A percentile compares a stretch with the other conserved stretches of the same genome.
phyloP scores from a whole-genome alignment of 2,797 vertebrate genomes.

The Sebastes steindachneri region DNA sequence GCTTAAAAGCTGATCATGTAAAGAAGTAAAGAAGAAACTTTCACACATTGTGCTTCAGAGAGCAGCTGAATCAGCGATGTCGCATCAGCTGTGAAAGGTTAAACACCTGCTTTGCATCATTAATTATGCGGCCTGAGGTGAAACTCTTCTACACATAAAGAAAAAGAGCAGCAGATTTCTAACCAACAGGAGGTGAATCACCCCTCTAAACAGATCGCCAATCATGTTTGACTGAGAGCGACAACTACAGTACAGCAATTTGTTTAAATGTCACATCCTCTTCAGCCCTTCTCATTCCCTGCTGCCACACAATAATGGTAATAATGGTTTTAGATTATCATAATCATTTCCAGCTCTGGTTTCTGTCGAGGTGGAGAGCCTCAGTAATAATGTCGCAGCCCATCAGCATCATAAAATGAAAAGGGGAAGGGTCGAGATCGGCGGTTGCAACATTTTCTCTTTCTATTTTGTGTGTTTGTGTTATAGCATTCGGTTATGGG shows the following conservation, averaged over 20 bases:
- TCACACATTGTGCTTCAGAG: background rate
- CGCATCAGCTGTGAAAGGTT: background rate
- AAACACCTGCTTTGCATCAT: background rate
- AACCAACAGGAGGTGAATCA: background rate
- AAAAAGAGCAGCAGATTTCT: background rate
- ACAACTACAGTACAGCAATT: background rate
- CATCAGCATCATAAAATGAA: background rate
- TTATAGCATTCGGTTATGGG: background rate
- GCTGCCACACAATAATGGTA: background rate
- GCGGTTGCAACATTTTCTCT: no score
- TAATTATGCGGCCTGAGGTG: background rate
- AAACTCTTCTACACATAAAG: background rate
- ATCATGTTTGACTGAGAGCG: background rate
- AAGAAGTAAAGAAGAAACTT: background rate
- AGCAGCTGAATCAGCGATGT: background rate
- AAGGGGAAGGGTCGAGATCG: background rate
- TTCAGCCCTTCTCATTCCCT: background rate
- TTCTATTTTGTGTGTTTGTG: background rate
- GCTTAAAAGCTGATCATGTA: background rate
- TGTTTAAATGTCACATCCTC: conserved; percentile 37
- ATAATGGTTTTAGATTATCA: conserved; percentile 8
- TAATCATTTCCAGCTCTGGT: conserved; percentile 1
- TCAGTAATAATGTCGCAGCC: background rate
- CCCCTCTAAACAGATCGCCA: background rate
- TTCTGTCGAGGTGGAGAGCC: background rate